Evolutionary conservation across 2,113 vertebrate species (phyloP).

Genomic region (Phycodurus eques): DNA sequence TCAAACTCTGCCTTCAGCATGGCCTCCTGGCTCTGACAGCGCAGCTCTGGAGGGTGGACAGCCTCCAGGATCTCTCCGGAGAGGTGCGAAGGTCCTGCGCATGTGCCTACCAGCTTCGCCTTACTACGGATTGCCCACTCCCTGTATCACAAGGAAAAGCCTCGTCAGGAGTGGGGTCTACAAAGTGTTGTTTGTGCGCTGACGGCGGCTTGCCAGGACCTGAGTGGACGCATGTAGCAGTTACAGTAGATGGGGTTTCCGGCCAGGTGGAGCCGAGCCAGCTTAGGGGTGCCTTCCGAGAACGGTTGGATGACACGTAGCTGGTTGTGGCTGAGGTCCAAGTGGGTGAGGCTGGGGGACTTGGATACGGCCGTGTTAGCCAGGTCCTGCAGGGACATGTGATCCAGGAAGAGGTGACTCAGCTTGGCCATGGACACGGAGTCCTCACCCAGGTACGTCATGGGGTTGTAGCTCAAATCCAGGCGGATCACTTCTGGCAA

Average conservation of each 20-base stretch:
- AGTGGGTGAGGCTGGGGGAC: conserved; percentile 76
- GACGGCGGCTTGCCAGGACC: conserved; percentile 11
- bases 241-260: conserved; percentile 88
- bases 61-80: conserved; percentile 78
- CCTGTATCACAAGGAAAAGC: conserved; percentile 22
- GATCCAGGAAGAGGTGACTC: conserved; percentile 83
- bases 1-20: conserved; percentile 72
- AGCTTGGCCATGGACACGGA: conserved; percentile 82
- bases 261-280: conserved; percentile 76
- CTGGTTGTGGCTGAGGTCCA: conserved; percentile 88
- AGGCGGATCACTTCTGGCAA: conserved; percentile 75
- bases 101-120: conserved; percentile 75
- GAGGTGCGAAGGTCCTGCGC: conserved; percentile 74
- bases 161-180: not conserved
- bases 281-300: conserved; percentile 61
- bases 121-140: conserved; percentile 75
- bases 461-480: conserved; percentile 88
- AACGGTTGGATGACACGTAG: conserved; percentile 80
- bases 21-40: conserved; percentile 72
- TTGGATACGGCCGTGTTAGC: conserved; percentile 74
- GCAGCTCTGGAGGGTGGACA: conserved; percentile 76
- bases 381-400: conserved; percentile 86
- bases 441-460: conserved; percentile 85
- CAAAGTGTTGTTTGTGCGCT: not conserved
- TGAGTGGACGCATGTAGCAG: conserved; percentile 83